Evolutionary conservation across 2,797 vertebrate genomes (phyloP).

Genomic region (Poeciliopsis presidionis): DNA sequence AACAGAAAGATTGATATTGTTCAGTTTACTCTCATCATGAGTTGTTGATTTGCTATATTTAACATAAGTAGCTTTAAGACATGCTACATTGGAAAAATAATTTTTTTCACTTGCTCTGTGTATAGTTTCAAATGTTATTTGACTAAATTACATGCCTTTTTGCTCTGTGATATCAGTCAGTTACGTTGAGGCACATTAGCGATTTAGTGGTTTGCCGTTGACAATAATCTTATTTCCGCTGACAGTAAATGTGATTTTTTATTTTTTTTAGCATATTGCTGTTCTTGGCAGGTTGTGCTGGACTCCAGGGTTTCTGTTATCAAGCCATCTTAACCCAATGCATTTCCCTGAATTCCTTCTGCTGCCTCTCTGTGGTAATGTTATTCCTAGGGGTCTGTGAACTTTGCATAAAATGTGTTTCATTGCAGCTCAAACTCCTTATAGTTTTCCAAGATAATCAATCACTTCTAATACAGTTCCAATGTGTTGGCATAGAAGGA

Average conservation of each 20-base stretch:
- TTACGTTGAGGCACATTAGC: conserved; percentile 46
- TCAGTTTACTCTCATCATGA: conserved; percentile 29
- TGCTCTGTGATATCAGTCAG: conserved; percentile 44
- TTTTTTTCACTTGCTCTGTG: conserved; percentile 59
- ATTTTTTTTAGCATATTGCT: conserved; percentile 70
- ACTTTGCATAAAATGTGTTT: conserved; percentile 73
- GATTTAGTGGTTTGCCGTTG: conserved; percentile 58
- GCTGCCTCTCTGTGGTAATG: conserved; percentile 53
- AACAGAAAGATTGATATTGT: conserved; percentile 27
- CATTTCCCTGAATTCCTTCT: conserved; percentile 49
- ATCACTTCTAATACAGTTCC: conserved; percentile 75
- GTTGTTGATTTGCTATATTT: conserved; percentile 46
- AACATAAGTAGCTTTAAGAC: conserved; percentile 57
- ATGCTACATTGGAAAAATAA: conserved; percentile 59
- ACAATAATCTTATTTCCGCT: conserved; percentile 61
- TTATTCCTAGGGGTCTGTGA: conserved; percentile 74
- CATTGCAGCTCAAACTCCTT: conserved; percentile 71
- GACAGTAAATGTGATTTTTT: conserved; percentile 65
- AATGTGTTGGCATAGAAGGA: conserved; percentile 68
- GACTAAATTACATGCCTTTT: conserved; percentile 55
- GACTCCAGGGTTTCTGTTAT: conserved; percentile 69
- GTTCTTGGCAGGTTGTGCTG: conserved; percentile 73
- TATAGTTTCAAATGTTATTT: conserved; percentile 59
- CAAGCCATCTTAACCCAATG: conserved; percentile 67
- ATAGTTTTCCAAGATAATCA: conserved; percentile 70